Base-by-base conservation (phyloP, 2,888 invertebrate genomes). In the Lepidochitona cinerea region DNA sequence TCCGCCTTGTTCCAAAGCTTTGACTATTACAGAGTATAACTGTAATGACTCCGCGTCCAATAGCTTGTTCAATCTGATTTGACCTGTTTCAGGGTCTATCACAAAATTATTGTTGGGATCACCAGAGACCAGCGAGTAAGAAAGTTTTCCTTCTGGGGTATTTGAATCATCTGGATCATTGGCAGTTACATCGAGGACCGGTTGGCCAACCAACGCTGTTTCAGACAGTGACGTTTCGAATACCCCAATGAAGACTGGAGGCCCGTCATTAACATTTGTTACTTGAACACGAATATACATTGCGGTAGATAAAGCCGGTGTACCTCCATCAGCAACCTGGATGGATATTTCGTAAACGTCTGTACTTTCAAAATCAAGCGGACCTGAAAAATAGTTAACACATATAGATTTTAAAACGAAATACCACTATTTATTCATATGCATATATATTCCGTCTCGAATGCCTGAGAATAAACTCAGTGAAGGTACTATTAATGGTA, bases 181-280 rank as follows among this genome's bases (percentile, higher is more conserved):
- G 0, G 85, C 85, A 0, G 72, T 70, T 7, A 84, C 78, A 29
- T 77, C 77, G 12, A 74, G 68, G n/a, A 82, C 72, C 14, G 67
- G 70, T 1, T 74, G 65, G 7, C 75, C 77, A 35, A 81, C 69
- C 9, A 71, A 33, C 9, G 5, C 52, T 9, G 41, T 18, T 68
- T 72, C 72, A 4, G 29, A 54, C 1, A 81, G 69, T 18, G 76
- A 66, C 6, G 59, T 74, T 18, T 81, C 71, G 59, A 76, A 80
- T 0, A 74, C 23, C 7, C 75, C 72, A 1, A 69, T 35, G 70
- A 84, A 84, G 0, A 73, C 32, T 7, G 84, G 85, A 7, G 74
- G 77, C 0, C 82, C 84, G 33, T 86, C 84, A 67, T 85, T 86
- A 3, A 81, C 74, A 72, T 84, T 80, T 14, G 73, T 74, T 1